A percentile compares a stretch with the other conserved stretches of the same genome.
These are phyloP conservation scores for Augochlorella aurata DNA, from an alignment of 2,888 invertebrate genomes.

Conservation along the genomic window DNA sequence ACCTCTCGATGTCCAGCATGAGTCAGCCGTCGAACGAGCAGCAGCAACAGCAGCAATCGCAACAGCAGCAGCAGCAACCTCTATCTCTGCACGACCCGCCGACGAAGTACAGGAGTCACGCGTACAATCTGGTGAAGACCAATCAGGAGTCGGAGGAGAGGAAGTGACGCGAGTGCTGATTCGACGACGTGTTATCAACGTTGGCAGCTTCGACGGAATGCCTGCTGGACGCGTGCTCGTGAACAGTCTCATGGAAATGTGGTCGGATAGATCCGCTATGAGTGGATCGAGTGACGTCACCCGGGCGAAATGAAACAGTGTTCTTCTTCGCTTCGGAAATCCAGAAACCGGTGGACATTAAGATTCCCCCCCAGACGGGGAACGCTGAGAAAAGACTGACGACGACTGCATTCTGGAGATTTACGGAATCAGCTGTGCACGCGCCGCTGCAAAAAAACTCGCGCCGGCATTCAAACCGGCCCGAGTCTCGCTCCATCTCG, in stretches of 20 bases:
- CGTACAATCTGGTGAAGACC: conserved; percentile 79
- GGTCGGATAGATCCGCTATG: neutral
- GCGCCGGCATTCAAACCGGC: neutral
- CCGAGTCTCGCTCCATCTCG: neutral
- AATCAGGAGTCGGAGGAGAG: conserved; percentile 80
- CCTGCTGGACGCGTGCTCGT: neutral
- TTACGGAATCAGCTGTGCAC: neutral
- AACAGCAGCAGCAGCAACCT: conserved; percentile 63
- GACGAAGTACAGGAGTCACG: conserved; percentile 80
- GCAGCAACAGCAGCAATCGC: conserved; percentile 28
- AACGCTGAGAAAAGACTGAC: conserved; percentile 42
- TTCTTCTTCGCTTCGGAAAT: neutral
- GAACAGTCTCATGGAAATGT: neutral
- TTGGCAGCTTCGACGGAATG: conserved; percentile 8
- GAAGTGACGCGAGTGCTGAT: conserved; percentile 78
- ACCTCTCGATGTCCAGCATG: conserved; percentile 80
- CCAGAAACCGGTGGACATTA: neutral
- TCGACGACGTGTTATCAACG: conserved; percentile 12
- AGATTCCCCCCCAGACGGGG: neutral
- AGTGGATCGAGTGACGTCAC: neutral
- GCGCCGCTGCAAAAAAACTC: neutral
- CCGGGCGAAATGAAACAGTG: neutral
- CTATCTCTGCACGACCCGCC: conserved; percentile 77
- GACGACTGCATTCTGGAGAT: conserved; percentile 16
- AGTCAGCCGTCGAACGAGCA: conserved; percentile 71